phyloP scores from a whole-genome alignment of 2,888 invertebrate genomes.

The Lycocerus yunnanus region DNA sequence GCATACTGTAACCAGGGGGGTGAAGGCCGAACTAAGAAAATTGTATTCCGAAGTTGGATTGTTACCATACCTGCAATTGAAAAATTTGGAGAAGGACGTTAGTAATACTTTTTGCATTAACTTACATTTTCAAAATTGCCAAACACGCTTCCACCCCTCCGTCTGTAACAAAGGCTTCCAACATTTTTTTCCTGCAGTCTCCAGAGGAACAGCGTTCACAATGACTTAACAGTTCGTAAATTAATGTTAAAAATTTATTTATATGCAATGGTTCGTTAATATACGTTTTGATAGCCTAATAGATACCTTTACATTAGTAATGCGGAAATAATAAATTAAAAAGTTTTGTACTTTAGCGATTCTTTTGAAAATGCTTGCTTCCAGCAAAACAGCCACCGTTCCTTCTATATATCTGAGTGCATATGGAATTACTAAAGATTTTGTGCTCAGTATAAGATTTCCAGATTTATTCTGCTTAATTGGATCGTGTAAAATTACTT shows the following conservation, averaged over 20 bases:
- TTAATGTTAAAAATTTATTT: slow-evolving; percentile 32
- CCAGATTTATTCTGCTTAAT: slow-evolving; percentile 36
- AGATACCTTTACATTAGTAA: slow-evolving; percentile 1
- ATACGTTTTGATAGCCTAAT: slow-evolving; percentile 36
- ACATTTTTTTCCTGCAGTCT: slow-evolving; percentile 9
- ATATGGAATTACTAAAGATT: slow-evolving; percentile 47
- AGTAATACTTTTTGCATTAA: neutral
- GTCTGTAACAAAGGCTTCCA: slow-evolving; percentile 32
- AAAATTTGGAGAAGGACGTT: neutral
- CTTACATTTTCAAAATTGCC: slow-evolving; percentile 36
- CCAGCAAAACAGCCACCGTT: slow-evolving; percentile 31
- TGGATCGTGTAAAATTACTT: slow-evolving; percentile 38
- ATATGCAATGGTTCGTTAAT: slow-evolving; percentile 30
- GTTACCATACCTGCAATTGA: slow-evolving; percentile 1
- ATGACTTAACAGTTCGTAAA: slow-evolving; percentile 23
- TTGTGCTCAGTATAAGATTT: slow-evolving; percentile 41
- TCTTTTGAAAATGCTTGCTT: slow-evolving; percentile 43
- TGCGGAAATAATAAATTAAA: neutral
- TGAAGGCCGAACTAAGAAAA: neutral
- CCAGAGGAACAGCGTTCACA: slow-evolving; percentile 35
- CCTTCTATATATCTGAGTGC: slow-evolving; percentile 42
- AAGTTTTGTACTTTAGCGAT: slow-evolving; percentile 40
- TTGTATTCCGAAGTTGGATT: neutral
- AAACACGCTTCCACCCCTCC: slow-evolving; percentile 38
- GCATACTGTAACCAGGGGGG: neutral